phyloP scores from a whole-genome alignment of 2,888 invertebrate genomes.

The Megalurothrips usitatus region DNA sequence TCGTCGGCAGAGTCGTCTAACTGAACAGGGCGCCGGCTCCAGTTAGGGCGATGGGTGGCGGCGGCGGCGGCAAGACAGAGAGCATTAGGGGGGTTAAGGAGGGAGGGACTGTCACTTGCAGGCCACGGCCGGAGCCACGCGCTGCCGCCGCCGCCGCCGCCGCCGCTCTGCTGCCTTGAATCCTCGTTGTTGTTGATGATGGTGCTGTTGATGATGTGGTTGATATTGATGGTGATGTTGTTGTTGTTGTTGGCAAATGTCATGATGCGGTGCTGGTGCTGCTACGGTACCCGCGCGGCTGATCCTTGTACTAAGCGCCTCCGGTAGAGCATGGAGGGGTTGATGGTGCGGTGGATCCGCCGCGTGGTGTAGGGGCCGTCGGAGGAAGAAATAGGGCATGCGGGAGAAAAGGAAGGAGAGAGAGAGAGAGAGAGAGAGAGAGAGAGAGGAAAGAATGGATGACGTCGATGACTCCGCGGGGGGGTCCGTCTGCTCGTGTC shows the following conservation, averaged over 20 bases:
- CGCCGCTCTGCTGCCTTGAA: background rate
- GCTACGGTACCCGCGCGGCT: no score
- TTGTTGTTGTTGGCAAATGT: no score
- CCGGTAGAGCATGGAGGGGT: no score
- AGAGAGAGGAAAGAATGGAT: background rate
- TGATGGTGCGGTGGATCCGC: no score
- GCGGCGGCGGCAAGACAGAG: conserved; percentile 3
- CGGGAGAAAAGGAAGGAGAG: background rate
- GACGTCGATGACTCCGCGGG: background rate
- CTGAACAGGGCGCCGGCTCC: background rate
- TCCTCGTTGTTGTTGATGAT: background rate
- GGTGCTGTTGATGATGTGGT: background rate
- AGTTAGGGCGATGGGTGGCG: background rate
- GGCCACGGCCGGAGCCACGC: background rate
- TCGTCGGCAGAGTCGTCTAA: no score
- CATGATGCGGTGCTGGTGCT: no score
- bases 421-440: background rate
- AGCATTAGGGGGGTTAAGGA: conserved; percentile 17
- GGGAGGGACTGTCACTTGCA: conserved; percentile 15
- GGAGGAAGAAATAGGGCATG: background rate
- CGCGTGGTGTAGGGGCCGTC: no score
- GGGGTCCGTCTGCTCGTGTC: background rate
- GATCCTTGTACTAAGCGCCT: no score
- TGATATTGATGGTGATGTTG: background rate
- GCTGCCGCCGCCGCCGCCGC: background rate